Conservation (phyloP, 1,140 invertebrate species). For the Drosophila serrata region DNA sequence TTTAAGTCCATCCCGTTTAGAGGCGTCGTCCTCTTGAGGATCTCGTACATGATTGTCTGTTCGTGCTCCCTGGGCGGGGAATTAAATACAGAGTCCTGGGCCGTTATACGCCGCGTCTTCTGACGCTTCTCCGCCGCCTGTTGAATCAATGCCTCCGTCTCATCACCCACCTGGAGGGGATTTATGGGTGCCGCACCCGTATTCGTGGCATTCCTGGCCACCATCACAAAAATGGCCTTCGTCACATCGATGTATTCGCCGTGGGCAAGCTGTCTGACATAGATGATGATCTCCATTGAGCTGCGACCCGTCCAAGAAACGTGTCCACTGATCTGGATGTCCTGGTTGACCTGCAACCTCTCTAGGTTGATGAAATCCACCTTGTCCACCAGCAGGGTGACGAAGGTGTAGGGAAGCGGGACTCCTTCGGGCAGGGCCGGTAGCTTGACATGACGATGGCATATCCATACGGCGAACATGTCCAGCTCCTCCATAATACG, state of each 20-base stretch:
- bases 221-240: constrained; percentile 90
- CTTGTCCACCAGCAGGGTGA: constrained; percentile 91
- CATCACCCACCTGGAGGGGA: constrained; percentile 87
- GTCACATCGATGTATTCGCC: constrained; percentile 88
- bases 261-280: constrained; percentile 88
- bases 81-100: constrained; percentile 87
- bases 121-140: constrained; percentile 87
- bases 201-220: constrained; percentile 90
- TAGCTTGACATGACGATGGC: constrained; percentile 89
- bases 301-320: constrained; percentile 91
- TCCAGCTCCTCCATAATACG: constrained; percentile 93
- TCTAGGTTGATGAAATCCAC: constrained; percentile 87
- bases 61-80: constrained; percentile 89
- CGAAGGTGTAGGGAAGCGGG: constrained; percentile 89
- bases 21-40: constrained; percentile 88
- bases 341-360: constrained; percentile 86
- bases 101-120: constrained; percentile 83
- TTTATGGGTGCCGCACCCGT: constrained; percentile 89
- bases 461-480: constrained; percentile 90
- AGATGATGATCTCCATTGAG: constrained; percentile 90
- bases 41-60: constrained; percentile 89
- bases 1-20: constrained; percentile 86
- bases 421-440: constrained; percentile 86
- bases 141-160: constrained; percentile 88
- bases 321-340: constrained; percentile 90